Base-by-base conservation (phyloP, 2,888 invertebrate genomes). In the Oscheius onirici region DNA sequence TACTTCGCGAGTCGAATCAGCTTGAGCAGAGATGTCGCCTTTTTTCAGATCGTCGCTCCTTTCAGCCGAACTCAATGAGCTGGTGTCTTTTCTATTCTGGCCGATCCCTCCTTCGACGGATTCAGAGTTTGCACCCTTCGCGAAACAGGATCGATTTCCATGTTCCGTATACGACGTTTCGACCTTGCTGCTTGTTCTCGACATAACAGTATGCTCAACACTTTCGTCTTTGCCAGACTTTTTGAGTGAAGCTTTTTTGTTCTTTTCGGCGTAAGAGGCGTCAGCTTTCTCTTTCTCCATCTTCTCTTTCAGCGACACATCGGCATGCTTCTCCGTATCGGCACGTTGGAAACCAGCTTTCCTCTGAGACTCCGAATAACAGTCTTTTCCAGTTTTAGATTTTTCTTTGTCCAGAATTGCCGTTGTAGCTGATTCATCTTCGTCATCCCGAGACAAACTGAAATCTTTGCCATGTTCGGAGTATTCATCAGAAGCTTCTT, bases 11-110 rank as follows among this genome's bases (percentile, higher is more conserved):
- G 41, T 20, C 6, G 40, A 40, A 11, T 58, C 58, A 41, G 40
- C 24, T 3, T 40, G 41, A 17, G 58, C 58, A 40, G n/a, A 11
- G 2, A 41, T 13, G 41, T 41, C 43, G 6, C 13, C 43, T 41
- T 67, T 73, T 28, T 46, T 34, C 55, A 74, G 22, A 20, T 72
- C 73, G 54, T 73, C 69, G 43, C 63, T 72, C 54, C 72, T 46
- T 57, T 54, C 72, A 17, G 61, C 71, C 13, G 70, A 61, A 51
- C 26, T 68, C 71, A 75, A 52, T 17, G 49, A 10, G 40, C 72
- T 73, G 3, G 40, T n/a, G 20, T 73, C 69, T 54, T 65, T 68
- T 15, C 58, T 66, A 26, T 76, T 73, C 46, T 57, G 69, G 1
- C 58, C 43, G 43, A 73, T 28, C 3, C 70, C 57, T 6, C 76